Evolutionary conservation across 2,797 vertebrate genomes (phyloP).

Genomic region (Lithobates sylvaticus): DNA sequence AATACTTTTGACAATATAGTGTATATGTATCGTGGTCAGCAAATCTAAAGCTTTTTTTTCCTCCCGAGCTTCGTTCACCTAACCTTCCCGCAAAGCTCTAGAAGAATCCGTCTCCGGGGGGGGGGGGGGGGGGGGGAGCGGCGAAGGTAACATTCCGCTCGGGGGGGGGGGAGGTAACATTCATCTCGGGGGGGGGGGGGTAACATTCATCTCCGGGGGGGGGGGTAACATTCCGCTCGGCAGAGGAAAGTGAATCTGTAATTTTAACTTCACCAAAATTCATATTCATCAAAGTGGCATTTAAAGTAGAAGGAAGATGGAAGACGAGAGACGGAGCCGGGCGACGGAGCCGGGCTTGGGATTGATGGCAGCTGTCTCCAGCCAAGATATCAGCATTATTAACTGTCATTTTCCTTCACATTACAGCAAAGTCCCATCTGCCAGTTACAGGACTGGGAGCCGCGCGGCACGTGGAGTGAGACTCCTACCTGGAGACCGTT

Average conservation of each 20-base stretch:
- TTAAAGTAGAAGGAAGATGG: conserved; percentile 53
- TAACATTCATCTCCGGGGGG: no score
- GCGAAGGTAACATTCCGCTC: background rate
- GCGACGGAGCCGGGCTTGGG: no score
- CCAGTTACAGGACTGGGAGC: conserved; percentile 42
- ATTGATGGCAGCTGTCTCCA: conserved; percentile 60
- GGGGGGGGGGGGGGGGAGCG: no score
- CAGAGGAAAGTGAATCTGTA: conserved; percentile 29
- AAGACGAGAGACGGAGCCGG: conserved; percentile 38
- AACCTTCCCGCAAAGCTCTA: no score
- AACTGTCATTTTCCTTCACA: conserved; percentile 62
- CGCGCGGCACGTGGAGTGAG: conserved; percentile 30
- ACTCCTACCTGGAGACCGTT: conserved; percentile 55
- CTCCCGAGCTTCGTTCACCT: no score
- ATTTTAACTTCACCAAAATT: conserved; percentile 58
- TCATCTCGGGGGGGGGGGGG: no score
- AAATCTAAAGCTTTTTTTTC: no score
- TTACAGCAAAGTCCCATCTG: conserved; percentile 62
- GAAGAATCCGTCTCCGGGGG: no score
- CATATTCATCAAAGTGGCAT: conserved; percentile 61
- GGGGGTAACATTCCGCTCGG: background rate
- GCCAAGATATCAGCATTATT: conserved; percentile 63
- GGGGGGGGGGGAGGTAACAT: no score
- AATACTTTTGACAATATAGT: no score
- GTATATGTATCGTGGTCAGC: no score